Evolutionary conservation across 2,113 vertebrate species (phyloP).

Genomic region (Ctenomys sociabilis): DNA sequence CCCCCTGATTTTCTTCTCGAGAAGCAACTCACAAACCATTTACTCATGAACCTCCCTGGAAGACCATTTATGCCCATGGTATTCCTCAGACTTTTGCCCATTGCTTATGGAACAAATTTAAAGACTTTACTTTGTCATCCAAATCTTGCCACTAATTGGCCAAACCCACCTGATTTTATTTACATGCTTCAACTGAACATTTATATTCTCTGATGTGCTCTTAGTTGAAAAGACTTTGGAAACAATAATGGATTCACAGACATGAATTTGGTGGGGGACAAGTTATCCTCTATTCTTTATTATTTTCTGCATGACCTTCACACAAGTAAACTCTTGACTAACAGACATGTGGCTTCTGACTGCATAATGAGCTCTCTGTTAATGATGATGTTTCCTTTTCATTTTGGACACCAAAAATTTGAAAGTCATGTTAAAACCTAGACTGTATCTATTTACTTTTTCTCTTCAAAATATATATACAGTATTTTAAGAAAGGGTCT

Average conservation of each 20-base stretch:
- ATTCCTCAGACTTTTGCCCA: neutral
- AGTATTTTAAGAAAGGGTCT: no score
- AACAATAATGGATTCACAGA: neutral
- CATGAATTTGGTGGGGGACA: neutral
- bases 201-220: neutral
- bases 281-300: neutral
- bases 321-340: neutral
- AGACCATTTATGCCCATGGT: neutral
- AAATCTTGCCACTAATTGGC: neutral
- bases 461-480: neutral
- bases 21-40: neutral
- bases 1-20: neutral
- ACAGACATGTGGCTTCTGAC: neutral
- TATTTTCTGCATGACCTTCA: neutral
- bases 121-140: neutral
- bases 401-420: slow-evolving; percentile 30
- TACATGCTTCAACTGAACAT: neutral
- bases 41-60: neutral
- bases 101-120: slow-evolving; percentile 7
- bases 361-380: neutral
- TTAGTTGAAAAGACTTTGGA: neutral
- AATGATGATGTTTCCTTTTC: slow-evolving; percentile 1
- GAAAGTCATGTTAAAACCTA: slow-evolving; percentile 28
- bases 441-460: neutral
- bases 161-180: neutral